These are phyloP conservation scores for Sclerodermus sp. DNA, from an alignment of 2,888 invertebrate genomes.

Conservation along the genomic window DNA sequence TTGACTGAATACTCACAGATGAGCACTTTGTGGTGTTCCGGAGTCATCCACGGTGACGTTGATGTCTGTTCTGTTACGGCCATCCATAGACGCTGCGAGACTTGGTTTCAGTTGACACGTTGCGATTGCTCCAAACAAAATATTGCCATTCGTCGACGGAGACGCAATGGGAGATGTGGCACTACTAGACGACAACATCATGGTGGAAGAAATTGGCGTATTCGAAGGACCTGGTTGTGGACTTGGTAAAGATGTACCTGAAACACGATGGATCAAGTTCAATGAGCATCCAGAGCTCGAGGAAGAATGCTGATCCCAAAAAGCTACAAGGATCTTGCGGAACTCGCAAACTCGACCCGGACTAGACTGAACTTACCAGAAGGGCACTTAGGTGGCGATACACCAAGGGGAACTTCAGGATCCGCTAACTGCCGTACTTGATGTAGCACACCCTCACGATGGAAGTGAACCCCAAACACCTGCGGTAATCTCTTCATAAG, in stretches of 20 bases:
- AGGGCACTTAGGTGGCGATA: constrained; percentile 58
- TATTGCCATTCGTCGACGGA: constrained; percentile 54
- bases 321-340: too few species aligned
- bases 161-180: constrained; percentile 54
- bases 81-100: constrained; percentile 51
- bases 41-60: constrained; percentile 45
- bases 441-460: constrained; percentile 96
- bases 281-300: too few species aligned
- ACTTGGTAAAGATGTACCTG: constrained; percentile 53
- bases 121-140: constrained; percentile 52
- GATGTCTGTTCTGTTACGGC: constrained; percentile 48
- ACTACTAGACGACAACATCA: constrained; percentile 52
- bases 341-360: too few species aligned
- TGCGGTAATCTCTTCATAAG: constrained; percentile 95
- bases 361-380: constrained; percentile 52
- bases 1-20: constrained; percentile 42
- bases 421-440: constrained; percentile 77
- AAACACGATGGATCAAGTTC: too few species aligned
- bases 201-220: constrained; percentile 49
- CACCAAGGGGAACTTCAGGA: constrained; percentile 64
- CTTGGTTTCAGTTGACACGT: constrained; percentile 52
- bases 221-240: constrained; percentile 57
- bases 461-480: constrained; percentile 92
- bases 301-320: too few species aligned
- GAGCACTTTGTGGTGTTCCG: constrained; percentile 49